Evolutionary conservation across 2,888 invertebrate genomes (phyloP), one percentile per base, ranked within the genome.

Genomic region (Sphinx pinastri): DNA sequence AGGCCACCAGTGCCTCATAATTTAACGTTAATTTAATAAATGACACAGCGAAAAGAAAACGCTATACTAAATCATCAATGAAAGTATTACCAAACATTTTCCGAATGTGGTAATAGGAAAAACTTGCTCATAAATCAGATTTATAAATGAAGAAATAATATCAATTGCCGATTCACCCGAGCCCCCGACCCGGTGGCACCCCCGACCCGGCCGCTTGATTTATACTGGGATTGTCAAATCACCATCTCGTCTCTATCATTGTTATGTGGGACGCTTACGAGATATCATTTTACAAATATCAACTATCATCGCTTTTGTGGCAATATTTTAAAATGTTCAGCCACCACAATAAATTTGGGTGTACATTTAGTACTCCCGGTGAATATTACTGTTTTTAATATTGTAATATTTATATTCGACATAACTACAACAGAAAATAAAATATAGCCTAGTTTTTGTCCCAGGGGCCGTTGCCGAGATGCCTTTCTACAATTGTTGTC

Each of bases 81-180:
- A 38, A 8, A 38, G 7, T 38, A 54, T 63, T 63, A 63, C 54
- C 60, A 57, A 47, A 52, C 54, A 68, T 72, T 69, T 66, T 59
- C 68, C 38, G 47, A 63, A 45, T 69, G 45, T 47, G 54, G 47
- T 60, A 60, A 60, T 38, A 38, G 25, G 12, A 60, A 16, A 71
- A 77, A 75, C 75, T 71, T 82, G 81, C 38, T 83, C 85, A 90
- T 91, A 88, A 87, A 91, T 90, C 91, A 90, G 78, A 49, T 69
- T 77, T 75, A 78, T 86, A 90, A 90, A 91, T 84, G 84, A 81
- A 87, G 82, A 88, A 90, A 90, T 88, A 90, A 91, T 90, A 83
- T 77, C 83, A 76, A 75, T 74, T 70, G 73, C 73, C 73, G 75
- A 72, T 76, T 19, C 63, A 47, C 47, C 75, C 77, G 76, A 76